A percentile compares a stretch with the other conserved stretches of the same genome.
phyloP scores from a whole-genome alignment of 2,113 vertebrate genomes.

The Muntiacus muntjak region DNA sequence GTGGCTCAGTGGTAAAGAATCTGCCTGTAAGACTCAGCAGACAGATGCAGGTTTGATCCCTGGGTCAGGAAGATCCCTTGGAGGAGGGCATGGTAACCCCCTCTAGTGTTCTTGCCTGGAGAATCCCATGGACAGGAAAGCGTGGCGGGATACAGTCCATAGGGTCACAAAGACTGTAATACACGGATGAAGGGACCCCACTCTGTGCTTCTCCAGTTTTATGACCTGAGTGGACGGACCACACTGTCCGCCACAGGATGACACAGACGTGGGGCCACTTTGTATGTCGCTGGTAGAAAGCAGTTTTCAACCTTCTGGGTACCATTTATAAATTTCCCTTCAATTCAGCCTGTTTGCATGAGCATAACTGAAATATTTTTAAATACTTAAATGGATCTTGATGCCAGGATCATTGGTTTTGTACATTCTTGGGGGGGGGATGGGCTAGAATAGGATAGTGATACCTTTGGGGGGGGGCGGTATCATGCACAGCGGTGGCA shows the following conservation, averaged over 20 bases:
- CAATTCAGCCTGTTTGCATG: not conserved
- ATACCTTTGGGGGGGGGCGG: not conserved
- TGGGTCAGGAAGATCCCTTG: not conserved
- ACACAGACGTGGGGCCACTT: not conserved
- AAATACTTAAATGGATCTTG: not conserved
- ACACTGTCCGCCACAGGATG: not conserved
- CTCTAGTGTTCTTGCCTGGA: not conserved
- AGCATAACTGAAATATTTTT: not conserved
- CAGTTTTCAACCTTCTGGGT: not conserved
- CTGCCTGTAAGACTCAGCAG: not conserved
- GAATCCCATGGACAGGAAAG: not conserved
- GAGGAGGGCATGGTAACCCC: not conserved
- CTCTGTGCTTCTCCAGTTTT: not conserved
- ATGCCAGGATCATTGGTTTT: not conserved
- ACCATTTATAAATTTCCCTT: not conserved
- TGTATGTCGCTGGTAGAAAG: not conserved
- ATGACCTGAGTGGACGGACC: not conserved
- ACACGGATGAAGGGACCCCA: not conserved
- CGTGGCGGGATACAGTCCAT: not conserved
- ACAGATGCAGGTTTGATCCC: not conserved
- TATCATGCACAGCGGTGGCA: not conserved
- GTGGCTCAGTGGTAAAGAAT: not conserved
- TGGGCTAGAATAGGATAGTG: not conserved
- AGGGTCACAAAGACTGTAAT: not conserved
- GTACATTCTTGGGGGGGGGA: not conserved